Base-by-base conservation (phyloP, 1,140 invertebrate species). In the Musca domestica region DNA sequence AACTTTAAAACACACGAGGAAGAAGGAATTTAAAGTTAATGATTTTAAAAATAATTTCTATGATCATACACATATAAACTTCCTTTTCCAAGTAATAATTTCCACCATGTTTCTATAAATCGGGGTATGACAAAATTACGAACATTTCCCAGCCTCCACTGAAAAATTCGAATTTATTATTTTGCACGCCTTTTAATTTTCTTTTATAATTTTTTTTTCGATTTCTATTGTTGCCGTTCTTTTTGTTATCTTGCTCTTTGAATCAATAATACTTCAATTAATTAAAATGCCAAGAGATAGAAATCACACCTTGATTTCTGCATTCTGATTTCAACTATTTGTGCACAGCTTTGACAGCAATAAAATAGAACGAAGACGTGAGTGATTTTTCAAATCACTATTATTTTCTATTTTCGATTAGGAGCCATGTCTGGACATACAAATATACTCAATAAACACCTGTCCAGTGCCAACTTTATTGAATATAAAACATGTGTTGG, bases 311-410 rank as follows among this genome's bases (percentile, higher is more conserved):
- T 17, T 17, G 27, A 34, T 34, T 17, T 61, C 19, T 19, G 27
- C 56, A 34, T 61, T 34, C 20, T 61, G 10, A 19, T 19, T 61
- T 19, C 12, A 56, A 56, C 22, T 25, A 25, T 41, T 41, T 41
- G 6, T 41, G 34, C 34, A 56, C 4, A 2, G 48, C 48, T 19
- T 17, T 22, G 20, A 51, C 48, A 51, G n/a, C 48, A 51, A 51
- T 22, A 51, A 51, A 51, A 51, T 19, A 51, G 48, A 17, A 22
- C 6, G 17, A 34, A 61, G 34, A 61, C 56, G 56, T 61, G 56
- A 61, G 56, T 61, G 56, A 61, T 61, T 61, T 61, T 61, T 34
- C 56, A 61, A 61, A 61, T 61, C 56, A 61, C 56, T 61, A 34
- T 61, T 61, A 61, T 34, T 61, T 61, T 61, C 34, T 61, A 61